These are phyloP conservation scores for Calosoma granatense DNA, from an alignment of 1,140 invertebrate genomes.

Conservation along the genomic window DNA sequence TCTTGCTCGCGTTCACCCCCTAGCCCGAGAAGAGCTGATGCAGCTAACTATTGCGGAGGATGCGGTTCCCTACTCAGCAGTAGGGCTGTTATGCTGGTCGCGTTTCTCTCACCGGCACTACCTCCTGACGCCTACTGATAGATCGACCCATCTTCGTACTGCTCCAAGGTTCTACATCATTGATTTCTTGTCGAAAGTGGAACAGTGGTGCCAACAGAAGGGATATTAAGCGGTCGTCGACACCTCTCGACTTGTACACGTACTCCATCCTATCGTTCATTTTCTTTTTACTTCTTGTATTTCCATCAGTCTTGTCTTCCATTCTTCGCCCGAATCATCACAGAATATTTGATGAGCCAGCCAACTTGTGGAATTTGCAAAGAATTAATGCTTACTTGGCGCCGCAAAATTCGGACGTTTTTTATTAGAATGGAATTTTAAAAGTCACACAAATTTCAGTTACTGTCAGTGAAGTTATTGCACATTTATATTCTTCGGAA, in stretches of 20 bases:
- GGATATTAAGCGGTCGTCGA: not conserved
- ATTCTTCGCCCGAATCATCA: not conserved
- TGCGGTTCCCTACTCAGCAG: too few relatives aligned
- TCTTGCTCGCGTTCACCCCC: too few relatives aligned
- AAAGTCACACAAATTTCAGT: too few relatives aligned
- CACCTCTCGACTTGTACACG: not conserved
- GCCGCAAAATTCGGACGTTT: too few relatives aligned
- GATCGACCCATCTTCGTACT: not conserved
- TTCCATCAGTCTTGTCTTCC: not conserved
- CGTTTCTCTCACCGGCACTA: too few relatives aligned
- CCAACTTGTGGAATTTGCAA: not conserved
- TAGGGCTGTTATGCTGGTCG: too few relatives aligned
- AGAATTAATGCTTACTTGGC: not conserved
- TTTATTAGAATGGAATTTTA: too few relatives aligned
- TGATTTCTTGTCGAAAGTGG: not conserved
- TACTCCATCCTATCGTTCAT: not conserved
- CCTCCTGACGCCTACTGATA: too few relatives aligned
- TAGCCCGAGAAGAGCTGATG: too few relatives aligned
- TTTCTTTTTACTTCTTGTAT: not conserved
- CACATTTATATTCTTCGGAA: too few relatives aligned
- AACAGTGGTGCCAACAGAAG: not conserved
- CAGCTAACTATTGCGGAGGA: too few relatives aligned
- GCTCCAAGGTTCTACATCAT: not conserved
- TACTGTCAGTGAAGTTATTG: too few relatives aligned
- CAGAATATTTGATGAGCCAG: not conserved